Evolutionary conservation across 2,797 vertebrate genomes (phyloP).

Genomic region (Graptemys geographica): DNA sequence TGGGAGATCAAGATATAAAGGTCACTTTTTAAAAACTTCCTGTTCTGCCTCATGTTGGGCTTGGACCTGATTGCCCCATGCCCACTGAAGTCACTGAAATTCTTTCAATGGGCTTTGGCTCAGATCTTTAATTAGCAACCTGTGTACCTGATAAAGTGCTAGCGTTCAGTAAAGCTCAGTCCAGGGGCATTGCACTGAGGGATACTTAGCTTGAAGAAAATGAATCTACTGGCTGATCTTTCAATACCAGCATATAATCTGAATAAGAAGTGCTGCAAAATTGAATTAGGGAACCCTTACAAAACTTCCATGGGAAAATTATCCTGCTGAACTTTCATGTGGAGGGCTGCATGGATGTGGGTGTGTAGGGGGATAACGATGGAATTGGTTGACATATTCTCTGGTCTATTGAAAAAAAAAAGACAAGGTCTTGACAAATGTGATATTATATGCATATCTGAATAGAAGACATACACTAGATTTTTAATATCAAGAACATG

Average conservation of each 20-base stretch:
- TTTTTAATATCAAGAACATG: not conserved
- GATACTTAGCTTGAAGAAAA: not conserved
- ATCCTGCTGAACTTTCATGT: not conserved
- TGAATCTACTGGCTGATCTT: not conserved
- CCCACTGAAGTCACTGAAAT: not conserved
- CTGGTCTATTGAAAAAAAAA: no score
- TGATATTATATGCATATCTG: rapidly evolving
- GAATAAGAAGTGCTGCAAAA: not conserved
- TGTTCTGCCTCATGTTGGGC: not conserved
- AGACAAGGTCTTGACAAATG: rapidly evolving
- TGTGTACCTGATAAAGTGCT: not conserved
- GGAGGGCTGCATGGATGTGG: no score
- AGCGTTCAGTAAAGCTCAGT: not conserved
- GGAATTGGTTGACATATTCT: no score
- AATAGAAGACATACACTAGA: not conserved
- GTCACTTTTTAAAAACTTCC: not conserved
- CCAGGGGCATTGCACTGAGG: no score
- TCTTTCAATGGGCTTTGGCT: not conserved
- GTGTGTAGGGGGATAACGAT: no score
- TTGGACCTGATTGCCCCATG: not conserved
- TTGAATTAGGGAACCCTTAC: not conserved
- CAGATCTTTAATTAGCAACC: not conserved
- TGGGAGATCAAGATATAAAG: not conserved
- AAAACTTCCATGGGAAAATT: not conserved
- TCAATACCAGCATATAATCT: not conserved